Evolutionary conservation across 2,113 vertebrate genomes (phyloP).

Genomic region (Grammomys surdaster): DNA sequence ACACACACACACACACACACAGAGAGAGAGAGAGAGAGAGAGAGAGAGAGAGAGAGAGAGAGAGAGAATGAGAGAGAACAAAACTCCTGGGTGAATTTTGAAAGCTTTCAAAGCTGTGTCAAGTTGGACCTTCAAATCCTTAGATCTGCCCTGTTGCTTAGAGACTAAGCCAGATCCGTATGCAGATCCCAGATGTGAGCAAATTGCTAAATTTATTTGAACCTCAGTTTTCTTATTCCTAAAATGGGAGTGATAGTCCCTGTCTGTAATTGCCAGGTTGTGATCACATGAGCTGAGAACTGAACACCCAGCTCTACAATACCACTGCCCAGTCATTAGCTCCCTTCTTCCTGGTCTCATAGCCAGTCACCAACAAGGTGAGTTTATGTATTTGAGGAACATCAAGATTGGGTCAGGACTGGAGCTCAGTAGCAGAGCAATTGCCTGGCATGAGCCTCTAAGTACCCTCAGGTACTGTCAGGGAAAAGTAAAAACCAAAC

Average conservation of each 20-base stretch:
- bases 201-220: not conserved
- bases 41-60: too few species aligned
- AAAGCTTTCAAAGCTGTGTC: not conserved
- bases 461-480: not conserved
- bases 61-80: not conserved
- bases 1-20: not conserved
- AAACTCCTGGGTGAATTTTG: not conserved
- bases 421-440: too few species aligned
- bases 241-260: not conserved
- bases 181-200: not conserved
- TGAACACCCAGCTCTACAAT: too few species aligned
- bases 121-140: not conserved
- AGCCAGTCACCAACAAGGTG: not conserved
- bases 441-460: not conserved
- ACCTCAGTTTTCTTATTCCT: conserved; percentile 24
- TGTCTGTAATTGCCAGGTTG: not conserved
- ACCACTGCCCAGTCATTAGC: not conserved
- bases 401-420: not conserved
- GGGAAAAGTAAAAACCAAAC: not conserved
- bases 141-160: not conserved
- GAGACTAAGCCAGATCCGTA: not conserved
- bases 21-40: too few species aligned
- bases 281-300: not conserved
- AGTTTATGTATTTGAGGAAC: not conserved
- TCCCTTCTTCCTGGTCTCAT: not conserved